A percentile compares a stretch with the other conserved stretches of the same genome.
Evolutionary conservation across 2,888 invertebrate genomes (phyloP).

Genomic region (Dryobotodes eremita): DNA sequence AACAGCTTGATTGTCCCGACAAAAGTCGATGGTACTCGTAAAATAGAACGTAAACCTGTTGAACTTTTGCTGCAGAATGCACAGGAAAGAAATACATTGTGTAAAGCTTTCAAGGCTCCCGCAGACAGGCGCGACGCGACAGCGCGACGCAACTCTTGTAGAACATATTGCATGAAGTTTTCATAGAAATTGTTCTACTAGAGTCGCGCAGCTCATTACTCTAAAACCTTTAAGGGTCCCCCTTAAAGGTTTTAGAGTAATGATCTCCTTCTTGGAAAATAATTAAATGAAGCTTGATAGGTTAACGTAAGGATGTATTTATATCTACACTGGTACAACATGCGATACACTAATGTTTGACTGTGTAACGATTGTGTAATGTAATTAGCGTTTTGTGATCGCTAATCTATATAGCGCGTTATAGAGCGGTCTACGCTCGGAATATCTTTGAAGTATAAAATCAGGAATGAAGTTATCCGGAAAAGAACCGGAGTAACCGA

Average conservation of each 20-base stretch:
- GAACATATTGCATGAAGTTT: no score
- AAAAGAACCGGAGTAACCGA: no score
- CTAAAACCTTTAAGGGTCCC: no score
- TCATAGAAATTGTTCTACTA: no score
- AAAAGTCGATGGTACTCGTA: slow-evolving; percentile 32
- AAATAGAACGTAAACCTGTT: slow-evolving; percentile 47
- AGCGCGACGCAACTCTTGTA: no score
- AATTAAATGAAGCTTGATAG: background rate
- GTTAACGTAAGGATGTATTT: background rate
- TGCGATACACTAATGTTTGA: slow-evolving; percentile 12
- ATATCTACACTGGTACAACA: background rate
- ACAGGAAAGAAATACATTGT: slow-evolving; percentile 13
- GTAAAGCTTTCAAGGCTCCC: background rate
- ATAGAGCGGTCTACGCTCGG: no score
- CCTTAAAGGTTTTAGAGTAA: background rate
- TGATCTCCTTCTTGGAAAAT: background rate
- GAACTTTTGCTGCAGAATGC: slow-evolving; percentile 13
- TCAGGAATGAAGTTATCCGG: no score
- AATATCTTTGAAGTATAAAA: no score
- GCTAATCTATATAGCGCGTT: background rate
- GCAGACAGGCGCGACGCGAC: no score
- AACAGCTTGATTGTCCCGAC: slow-evolving; percentile 4
- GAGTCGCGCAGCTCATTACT: no score
- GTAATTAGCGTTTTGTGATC: slow-evolving; percentile 16
- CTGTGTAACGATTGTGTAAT: background rate